Base-by-base conservation (phyloP, 2,113 vertebrate genomes). In the Danio rerio region DNA sequence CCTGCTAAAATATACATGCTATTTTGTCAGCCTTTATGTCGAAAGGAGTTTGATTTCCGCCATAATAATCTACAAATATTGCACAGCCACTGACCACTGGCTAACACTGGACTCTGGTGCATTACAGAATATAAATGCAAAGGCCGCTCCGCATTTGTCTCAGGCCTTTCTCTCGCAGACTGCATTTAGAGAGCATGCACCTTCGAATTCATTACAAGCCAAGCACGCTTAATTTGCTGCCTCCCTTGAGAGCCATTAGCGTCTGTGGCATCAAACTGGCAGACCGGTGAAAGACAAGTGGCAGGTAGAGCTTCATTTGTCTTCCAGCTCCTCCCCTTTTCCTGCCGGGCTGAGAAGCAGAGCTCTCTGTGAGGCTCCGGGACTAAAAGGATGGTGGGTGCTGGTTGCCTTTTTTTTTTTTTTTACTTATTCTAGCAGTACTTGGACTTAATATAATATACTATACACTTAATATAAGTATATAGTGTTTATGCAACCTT, bases 141-240 rank as follows among this genome's bases (percentile, higher is more conserved):
- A 70, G 50, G 42, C 52, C 16, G n/a, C n/a, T 63, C n/a, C 20
- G 18, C 21, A 53, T 76, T 76, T 61, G 58, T 74, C 70, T 81
- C 31, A 15, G 52, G 58, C 53, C 63, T 83, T 78, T 52, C 75
- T 65, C 59, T 78, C 49, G 20, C 50, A 83, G n/a, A 58, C 56
- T 75, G 70, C 74, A 66, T 81, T 80, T 81, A 63, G 73, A 68
- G 85, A 84, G 66, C 83, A 91, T 89, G 85, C 89, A 93, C 94
- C 93, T 94, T 94, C 95, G 94, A 96, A 97, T 96, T 96, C 94
- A 96, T 96, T 95, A 95, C 91, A 92, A 95, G 92, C 93, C 93
- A 95, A 93, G 91, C 93, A 90, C 90, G 94, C 95, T 96, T 97
- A 96, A 97, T 97, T 97, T 94, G 88, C 90, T 89, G 84, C 91